These are phyloP conservation scores for Eidolon helvum DNA, from an alignment of 2,113 vertebrate genomes.

Conservation along the genomic window DNA sequence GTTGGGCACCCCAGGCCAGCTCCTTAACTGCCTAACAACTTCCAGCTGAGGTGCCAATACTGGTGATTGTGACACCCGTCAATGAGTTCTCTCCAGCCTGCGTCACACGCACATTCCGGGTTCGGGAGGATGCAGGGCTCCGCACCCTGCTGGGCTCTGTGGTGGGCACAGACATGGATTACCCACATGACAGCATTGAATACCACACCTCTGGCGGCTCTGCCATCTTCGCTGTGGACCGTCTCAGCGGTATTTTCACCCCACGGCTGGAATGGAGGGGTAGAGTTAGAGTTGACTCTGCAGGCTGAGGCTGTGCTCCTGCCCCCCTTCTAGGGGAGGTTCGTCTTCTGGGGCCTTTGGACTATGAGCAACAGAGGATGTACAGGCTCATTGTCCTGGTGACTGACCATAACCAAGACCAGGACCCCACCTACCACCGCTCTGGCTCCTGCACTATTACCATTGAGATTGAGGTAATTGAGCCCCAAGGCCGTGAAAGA, in stretches of 20 bases:
- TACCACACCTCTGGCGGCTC: slow-evolving; percentile 70
- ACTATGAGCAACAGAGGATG: slow-evolving; percentile 60
- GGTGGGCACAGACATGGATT: slow-evolving; percentile 79
- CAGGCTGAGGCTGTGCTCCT: not conserved
- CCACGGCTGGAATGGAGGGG: not conserved
- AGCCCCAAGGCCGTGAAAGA: not conserved
- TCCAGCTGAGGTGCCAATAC: slow-evolving; percentile 82
- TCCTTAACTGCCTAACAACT: not conserved
- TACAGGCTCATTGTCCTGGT: slow-evolving; percentile 78
- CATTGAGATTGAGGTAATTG: slow-evolving; percentile 81
- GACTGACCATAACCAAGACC: slow-evolving; percentile 79
- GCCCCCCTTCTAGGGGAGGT: slow-evolving; percentile 41
- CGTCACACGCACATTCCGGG: not conserved
- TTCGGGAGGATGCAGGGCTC: slow-evolving; percentile 77
- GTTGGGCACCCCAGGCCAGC: not conserved
- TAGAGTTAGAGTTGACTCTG: not conserved
- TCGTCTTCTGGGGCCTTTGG: slow-evolving; percentile 76
- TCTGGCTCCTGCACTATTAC: slow-evolving; percentile 74
- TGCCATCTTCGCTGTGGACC: slow-evolving; percentile 79
- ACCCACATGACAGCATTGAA: slow-evolving; percentile 73
- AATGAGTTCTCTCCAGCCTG: slow-evolving; percentile 83
- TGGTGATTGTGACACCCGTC: slow-evolving; percentile 81
- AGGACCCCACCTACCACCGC: not conserved
- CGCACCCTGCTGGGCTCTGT: slow-evolving; percentile 73
- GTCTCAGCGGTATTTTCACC: slow-evolving; percentile 64